A percentile compares a stretch with the other conserved stretches of the same genome.
Evolutionary conservation across 1,140 invertebrate genomes (phyloP).

Genomic region (Achroia grisella): DNA sequence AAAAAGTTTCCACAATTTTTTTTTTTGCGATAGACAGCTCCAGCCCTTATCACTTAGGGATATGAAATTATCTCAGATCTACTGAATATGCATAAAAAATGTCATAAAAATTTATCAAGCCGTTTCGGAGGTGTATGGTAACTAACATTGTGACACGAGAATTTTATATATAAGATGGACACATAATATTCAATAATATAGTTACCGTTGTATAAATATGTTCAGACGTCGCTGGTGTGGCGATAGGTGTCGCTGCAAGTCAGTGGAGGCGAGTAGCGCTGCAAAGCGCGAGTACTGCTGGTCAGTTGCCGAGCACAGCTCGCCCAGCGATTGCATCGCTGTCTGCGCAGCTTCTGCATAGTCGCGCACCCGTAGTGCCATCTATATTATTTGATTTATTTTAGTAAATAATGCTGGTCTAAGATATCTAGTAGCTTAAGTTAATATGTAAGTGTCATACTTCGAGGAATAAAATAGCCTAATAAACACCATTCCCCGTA

Average conservation of each 20-base stretch:
- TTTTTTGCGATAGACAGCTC: too few relatives aligned
- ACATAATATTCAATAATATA: too few relatives aligned
- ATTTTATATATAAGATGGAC: too few relatives aligned
- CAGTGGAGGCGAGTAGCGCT: constrained; percentile 25
- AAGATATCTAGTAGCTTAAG: too few relatives aligned
- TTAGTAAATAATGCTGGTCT: neutral
- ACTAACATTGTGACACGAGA: too few relatives aligned
- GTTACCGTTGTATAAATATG: constrained; percentile 24
- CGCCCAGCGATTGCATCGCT: constrained; percentile 28
- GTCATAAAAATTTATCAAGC: too few relatives aligned
- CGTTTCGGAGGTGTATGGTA: too few relatives aligned
- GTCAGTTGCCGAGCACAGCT: constrained; percentile 9
- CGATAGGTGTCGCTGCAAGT: constrained; percentile 18
- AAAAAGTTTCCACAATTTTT: too few relatives aligned
- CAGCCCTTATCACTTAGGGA: too few relatives aligned
- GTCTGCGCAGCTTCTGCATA: constrained; percentile 39
- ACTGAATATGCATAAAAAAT: too few relatives aligned
- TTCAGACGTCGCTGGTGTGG: constrained; percentile 27
- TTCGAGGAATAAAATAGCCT: neutral
- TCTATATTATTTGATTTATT: constrained; percentile 12
- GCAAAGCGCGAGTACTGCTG: constrained; percentile 14
- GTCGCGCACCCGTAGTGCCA: constrained; percentile 44
- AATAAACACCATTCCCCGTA: neutral
- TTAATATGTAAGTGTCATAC: too few relatives aligned
- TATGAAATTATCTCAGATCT: too few relatives aligned